phyloP scores from a whole-genome alignment of 2,888 invertebrate genomes.

The Hyalella azteca region DNA sequence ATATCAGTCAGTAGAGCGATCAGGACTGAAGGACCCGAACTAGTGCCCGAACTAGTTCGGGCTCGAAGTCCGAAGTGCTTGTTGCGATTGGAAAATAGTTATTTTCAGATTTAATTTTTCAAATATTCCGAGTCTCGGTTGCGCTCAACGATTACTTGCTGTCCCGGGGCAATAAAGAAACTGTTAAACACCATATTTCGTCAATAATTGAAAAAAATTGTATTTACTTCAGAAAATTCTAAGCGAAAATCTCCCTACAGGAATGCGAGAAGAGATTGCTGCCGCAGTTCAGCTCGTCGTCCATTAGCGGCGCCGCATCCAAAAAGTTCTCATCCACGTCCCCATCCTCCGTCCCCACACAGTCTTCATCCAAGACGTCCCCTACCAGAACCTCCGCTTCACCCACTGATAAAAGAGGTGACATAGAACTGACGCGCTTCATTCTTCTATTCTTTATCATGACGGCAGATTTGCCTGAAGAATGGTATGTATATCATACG shows the following conservation, averaged over 20 bases:
- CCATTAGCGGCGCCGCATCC: not conserved
- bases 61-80: too few relatives aligned
- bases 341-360: not conserved
- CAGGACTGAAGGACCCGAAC: too few relatives aligned
- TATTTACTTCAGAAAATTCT: not conserved
- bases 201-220: not conserved
- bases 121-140: too few relatives aligned
- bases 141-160: too few relatives aligned
- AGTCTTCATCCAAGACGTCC: not conserved
- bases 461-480: too few relatives aligned
- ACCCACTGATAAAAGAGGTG: not conserved
- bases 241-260: not conserved
- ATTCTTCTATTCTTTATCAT: too few relatives aligned
- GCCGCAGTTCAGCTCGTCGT: not conserved
- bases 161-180: not conserved
- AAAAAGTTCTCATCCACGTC: constrained; percentile 1
- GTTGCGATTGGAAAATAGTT: too few relatives aligned
- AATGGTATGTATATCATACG: too few relatives aligned
- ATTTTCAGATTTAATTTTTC: too few relatives aligned
- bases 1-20: too few relatives aligned
- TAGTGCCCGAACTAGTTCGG: too few relatives aligned
- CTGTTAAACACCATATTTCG: not conserved
- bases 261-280: constrained; percentile 24
- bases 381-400: constrained; percentile 15
- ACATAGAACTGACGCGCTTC: too few relatives aligned